phyloP scores from a whole-genome alignment of 2,797 vertebrate genomes.

The Neosilurus mollespiculum region DNA sequence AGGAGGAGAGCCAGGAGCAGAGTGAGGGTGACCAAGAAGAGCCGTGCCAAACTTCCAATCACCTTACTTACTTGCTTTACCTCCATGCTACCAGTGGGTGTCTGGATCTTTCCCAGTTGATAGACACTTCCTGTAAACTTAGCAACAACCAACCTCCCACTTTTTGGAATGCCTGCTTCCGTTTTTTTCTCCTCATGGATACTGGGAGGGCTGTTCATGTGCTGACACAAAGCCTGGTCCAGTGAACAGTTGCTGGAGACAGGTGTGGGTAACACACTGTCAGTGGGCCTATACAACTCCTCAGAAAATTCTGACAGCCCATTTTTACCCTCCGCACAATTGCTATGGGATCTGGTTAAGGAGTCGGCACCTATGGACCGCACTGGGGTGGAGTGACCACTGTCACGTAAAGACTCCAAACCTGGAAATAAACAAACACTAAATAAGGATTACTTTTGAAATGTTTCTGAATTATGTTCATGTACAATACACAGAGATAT shows the following conservation, averaged over 20 bases:
- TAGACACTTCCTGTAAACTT: conserved; percentile 72
- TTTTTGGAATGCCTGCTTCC: conserved; percentile 58
- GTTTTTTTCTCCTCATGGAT: conserved; percentile 84
- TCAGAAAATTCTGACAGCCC: conserved; percentile 86
- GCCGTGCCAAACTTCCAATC: conserved; percentile 90
- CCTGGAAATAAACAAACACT: conserved; percentile 66
- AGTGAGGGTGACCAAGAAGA: conserved; percentile 93
- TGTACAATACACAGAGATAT: neutral
- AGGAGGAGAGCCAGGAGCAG: conserved; percentile 93
- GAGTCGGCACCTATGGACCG: conserved; percentile 82
- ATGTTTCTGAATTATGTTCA: neutral
- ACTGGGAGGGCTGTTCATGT: conserved; percentile 85
- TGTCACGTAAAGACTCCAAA: conserved; percentile 91
- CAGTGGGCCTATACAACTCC: conserved; percentile 88
- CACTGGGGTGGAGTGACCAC: conserved; percentile 91
- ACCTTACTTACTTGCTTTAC: conserved; percentile 93
- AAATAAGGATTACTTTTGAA: conserved; percentile 5
- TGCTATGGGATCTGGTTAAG: conserved; percentile 73
- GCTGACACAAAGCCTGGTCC: conserved; percentile 80
- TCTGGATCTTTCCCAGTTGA: conserved; percentile 81
- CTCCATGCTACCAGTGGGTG: conserved; percentile 77
- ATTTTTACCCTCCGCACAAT: conserved; percentile 74
- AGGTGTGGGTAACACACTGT: conserved; percentile 91
- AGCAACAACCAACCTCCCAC: conserved; percentile 65
- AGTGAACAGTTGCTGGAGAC: conserved; percentile 82